A percentile compares a stretch with the other conserved stretches of the same genome.
Evolutionary conservation across 1,140 invertebrate species (phyloP).

Genomic region (Drosophila lacteicornis): DNA sequence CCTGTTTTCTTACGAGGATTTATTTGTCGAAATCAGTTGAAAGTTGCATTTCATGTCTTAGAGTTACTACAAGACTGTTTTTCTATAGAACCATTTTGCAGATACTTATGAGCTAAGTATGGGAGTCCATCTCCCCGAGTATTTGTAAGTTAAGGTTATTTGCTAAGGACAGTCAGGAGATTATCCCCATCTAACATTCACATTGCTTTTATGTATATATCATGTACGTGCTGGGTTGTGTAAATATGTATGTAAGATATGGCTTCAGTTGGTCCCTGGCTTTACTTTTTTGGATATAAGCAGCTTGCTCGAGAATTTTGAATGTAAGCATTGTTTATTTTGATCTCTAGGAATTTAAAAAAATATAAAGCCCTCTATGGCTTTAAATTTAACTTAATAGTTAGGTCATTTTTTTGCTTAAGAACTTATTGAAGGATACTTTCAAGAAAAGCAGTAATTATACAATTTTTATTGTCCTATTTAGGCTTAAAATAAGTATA

Average conservation of each 20-base stretch:
- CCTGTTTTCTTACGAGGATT: constrained; percentile 21
- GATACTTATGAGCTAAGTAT: constrained; percentile 7
- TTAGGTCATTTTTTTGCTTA: background rate
- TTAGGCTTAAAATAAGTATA: background rate
- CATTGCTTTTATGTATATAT: constrained; percentile 31
- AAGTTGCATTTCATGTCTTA: constrained; percentile 13
- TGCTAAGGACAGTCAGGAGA: background rate
- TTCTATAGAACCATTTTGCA: constrained; percentile 5
- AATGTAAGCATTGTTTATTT: too few species aligned
- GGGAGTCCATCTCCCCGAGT: background rate
- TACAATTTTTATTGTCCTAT: background rate
- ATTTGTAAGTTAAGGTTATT: constrained; percentile 14
- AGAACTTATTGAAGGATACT: background rate
- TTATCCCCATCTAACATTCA: constrained; percentile 3
- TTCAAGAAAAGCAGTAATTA: background rate
- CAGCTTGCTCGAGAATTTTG: background rate
- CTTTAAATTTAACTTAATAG: background rate
- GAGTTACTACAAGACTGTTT: background rate
- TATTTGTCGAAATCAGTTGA: constrained; percentile 23
- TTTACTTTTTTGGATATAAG: constrained; percentile 1
- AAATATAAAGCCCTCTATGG: too few species aligned
- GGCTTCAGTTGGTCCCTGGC: constrained; percentile 3
- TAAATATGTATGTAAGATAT: constrained; percentile 25
- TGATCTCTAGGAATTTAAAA: too few species aligned
- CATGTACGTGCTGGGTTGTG: constrained; percentile 17